Evolutionary conservation across 1,140 invertebrate genomes (phyloP).

Genomic region (Drosophila murphyi): DNA sequence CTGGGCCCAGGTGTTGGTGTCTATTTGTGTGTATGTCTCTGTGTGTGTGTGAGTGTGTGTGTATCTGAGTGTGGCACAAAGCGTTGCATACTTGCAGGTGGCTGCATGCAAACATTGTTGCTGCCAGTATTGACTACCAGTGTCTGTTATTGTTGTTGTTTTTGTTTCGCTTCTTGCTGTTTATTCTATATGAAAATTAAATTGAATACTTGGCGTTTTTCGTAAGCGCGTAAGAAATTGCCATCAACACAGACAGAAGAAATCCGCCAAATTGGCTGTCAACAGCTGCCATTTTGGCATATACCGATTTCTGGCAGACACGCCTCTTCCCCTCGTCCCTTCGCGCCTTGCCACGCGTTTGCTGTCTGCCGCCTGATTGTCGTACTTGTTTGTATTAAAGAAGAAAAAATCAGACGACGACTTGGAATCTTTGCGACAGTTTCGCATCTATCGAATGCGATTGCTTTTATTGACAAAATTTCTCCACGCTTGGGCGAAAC

Average conservation of each 20-base stretch:
- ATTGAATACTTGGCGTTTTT: slow-evolving; percentile 17
- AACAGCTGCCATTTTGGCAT: slow-evolving; percentile 35
- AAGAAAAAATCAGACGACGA: slow-evolving; percentile 16
- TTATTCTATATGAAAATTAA: slow-evolving; percentile 48
- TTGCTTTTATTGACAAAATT: slow-evolving; percentile 34
- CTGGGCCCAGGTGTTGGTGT: slow-evolving; percentile 29
- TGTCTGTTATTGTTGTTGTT: slow-evolving; percentile 45
- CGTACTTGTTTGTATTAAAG: slow-evolving; percentile 23
- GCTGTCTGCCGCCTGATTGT: slow-evolving; percentile 22
- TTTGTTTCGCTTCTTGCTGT: slow-evolving; percentile 7
- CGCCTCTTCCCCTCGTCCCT: not conserved
- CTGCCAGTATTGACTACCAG: slow-evolving; percentile 48
- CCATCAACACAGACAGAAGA: slow-evolving; percentile 13
- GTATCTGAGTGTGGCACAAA: slow-evolving; percentile 27
- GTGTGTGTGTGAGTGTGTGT: slow-evolving; percentile 14
- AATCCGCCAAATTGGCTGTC: slow-evolving; percentile 44
- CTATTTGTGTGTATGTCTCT: not conserved
- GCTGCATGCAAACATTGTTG: slow-evolving; percentile 47
- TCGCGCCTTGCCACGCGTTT: not conserved
- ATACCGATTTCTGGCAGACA: slow-evolving; percentile 15
- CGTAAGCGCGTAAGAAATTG: slow-evolving; percentile 22
- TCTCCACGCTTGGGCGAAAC: not conserved
- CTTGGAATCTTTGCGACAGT: slow-evolving; percentile 28
- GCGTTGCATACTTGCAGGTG: slow-evolving; percentile 52
- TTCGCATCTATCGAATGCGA: slow-evolving; percentile 28